Evolutionary conservation across 2,888 invertebrate genomes (phyloP).

Genomic region (Athetis lepigone): DNA sequence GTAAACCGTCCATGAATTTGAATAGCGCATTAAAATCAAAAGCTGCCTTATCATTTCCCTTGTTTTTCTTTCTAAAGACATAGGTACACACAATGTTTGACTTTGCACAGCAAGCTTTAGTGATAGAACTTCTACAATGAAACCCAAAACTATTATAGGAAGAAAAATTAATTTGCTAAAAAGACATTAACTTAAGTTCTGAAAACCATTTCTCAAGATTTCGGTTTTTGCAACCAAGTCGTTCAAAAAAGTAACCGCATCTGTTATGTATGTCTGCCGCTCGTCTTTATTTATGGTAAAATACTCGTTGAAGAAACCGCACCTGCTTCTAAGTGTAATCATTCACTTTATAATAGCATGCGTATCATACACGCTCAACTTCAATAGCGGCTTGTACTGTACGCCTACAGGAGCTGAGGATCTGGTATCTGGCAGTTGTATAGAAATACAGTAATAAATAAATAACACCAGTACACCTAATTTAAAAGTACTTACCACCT

Average conservation of each 20-base stretch:
- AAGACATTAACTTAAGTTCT: slow-evolving; percentile 1
- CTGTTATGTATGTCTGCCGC: slow-evolving; percentile 29
- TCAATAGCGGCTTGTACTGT: slow-evolving; percentile 7
- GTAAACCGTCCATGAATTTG: slow-evolving; percentile 54
- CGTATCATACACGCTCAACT: slow-evolving; percentile 49
- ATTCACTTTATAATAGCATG: slow-evolving; percentile 67
- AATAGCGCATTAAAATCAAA: slow-evolving; percentile 61
- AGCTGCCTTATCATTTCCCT: slow-evolving; percentile 64
- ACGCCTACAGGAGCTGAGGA: slow-evolving; percentile 9
- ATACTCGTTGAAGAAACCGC: slow-evolving; percentile 63
- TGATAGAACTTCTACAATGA: slow-evolving; percentile 7
- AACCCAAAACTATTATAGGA: slow-evolving; percentile 9
- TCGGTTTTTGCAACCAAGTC: slow-evolving; percentile 10
- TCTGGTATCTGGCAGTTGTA: neutral
- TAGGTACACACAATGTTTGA: slow-evolving; percentile 9
- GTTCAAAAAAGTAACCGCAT: slow-evolving; percentile 20
- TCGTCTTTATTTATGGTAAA: slow-evolving; percentile 65
- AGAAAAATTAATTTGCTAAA: slow-evolving; percentile 13
- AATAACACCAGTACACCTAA: neutral
- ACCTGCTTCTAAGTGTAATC: slow-evolving; percentile 71
- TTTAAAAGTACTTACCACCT: neutral
- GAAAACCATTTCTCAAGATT: slow-evolving; percentile 16
- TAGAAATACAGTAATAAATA: neutral
- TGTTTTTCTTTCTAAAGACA: slow-evolving; percentile 37
- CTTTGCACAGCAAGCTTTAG: slow-evolving; percentile 2